phyloP scores from a whole-genome alignment of 2,113 vertebrate species.

The Peromyscus leucopus region DNA sequence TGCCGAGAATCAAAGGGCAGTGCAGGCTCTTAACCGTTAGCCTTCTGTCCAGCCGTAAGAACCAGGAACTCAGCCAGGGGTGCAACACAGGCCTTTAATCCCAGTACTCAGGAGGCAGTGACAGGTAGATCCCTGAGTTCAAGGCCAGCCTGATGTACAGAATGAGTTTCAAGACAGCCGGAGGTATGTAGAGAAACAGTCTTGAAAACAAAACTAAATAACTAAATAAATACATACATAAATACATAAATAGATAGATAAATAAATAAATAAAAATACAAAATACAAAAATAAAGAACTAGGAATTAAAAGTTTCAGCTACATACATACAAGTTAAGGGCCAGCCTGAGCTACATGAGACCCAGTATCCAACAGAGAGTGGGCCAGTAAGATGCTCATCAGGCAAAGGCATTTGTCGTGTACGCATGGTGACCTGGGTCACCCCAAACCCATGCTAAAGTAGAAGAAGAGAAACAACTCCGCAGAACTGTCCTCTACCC shows the following conservation, averaged over 20 bases:
- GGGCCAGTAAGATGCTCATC: background rate
- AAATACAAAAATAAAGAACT: no score
- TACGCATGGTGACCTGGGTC: background rate
- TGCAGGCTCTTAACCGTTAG: background rate
- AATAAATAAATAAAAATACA: no score
- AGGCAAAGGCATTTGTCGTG: background rate
- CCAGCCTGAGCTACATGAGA: background rate
- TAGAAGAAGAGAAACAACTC: background rate
- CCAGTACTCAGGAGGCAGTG: background rate
- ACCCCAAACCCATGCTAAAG: background rate
- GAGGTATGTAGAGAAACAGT: background rate
- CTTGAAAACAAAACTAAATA: no score
- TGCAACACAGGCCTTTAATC: background rate
- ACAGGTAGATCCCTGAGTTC: no score
- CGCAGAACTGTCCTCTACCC: background rate
- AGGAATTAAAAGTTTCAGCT: no score
- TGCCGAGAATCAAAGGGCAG: no score
- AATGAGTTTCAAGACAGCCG: background rate
- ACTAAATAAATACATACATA: no score
- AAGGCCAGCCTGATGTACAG: background rate
- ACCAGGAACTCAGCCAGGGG: background rate
- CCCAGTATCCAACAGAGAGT: background rate
- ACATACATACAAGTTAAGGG: background rate
- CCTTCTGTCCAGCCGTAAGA: background rate
- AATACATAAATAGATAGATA: no score